Conservation (phyloP, 2,888 invertebrate species). For the Amiota minor region DNA sequence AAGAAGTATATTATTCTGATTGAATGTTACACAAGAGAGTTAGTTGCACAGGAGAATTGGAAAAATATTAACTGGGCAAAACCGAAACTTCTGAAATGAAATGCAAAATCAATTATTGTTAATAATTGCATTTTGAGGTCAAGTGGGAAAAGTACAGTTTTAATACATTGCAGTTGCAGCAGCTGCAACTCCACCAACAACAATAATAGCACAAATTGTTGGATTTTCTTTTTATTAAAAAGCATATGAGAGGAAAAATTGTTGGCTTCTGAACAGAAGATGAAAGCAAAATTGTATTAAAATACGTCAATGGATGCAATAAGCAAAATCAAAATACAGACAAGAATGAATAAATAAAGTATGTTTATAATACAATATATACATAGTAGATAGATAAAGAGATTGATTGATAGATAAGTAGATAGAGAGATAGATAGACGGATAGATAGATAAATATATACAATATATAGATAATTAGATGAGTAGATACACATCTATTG, state of each 20-base stretch:
- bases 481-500: not conserved
- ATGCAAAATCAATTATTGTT: slow-evolving; percentile 12
- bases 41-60: no score
- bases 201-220: not conserved
- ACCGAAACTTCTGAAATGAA: no score
- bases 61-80: no score
- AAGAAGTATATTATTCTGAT: no score
- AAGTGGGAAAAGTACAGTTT: not conserved
- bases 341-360: no score
- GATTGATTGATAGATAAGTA: not conserved
- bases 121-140: slow-evolving; percentile 15
- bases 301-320: slow-evolving; percentile 4
- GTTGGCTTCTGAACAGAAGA: no score
- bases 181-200: not conserved
- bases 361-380: no score
- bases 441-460: not conserved
- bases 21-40: no score
- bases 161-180: not conserved
- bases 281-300: no score
- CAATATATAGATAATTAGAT: not conserved
- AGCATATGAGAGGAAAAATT: not conserved
- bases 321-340: not conserved
- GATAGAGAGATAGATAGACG: not conserved
- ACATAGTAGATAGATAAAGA: not conserved
- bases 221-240: not conserved